phyloP scores from a whole-genome alignment of 1,140 invertebrate genomes.

The Melitaea cinxia region DNA sequence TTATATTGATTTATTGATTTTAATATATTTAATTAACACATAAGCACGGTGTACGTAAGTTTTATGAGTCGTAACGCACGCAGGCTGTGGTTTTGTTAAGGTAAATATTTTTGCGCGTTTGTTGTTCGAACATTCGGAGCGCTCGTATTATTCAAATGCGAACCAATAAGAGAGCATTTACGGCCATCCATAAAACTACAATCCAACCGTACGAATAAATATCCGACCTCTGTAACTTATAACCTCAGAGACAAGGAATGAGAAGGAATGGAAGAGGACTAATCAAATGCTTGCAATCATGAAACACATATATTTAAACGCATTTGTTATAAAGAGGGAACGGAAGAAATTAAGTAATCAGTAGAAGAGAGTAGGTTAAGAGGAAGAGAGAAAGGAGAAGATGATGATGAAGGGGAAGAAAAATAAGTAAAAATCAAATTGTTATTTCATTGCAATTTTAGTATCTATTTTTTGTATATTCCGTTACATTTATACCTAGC shows the following conservation, averaged over 20 bases:
- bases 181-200: conserved; percentile 75
- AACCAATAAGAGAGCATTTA: conserved; percentile 76
- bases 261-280: conserved; percentile 41
- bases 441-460: too few species aligned
- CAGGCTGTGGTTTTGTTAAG: conserved; percentile 42
- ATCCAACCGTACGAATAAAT: conserved; percentile 78
- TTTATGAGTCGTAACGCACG: conserved; percentile 38
- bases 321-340: too few species aligned
- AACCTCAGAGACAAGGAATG: conserved; percentile 51
- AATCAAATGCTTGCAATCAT: too few species aligned
- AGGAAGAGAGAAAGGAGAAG: too few species aligned
- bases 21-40: conserved; percentile 1
- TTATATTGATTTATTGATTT: background rate
- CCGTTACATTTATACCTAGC: too few species aligned
- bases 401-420: too few species aligned
- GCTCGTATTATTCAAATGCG: conserved; percentile 78
- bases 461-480: too few species aligned
- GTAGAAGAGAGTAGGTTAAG: background rate
- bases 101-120: conserved; percentile 72
- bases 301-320: too few species aligned
- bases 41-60: background rate
- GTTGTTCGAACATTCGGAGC: conserved; percentile 58
- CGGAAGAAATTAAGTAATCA: conserved; percentile 32
- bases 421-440: too few species aligned
- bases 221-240: conserved; percentile 77